Percentiles rank a stretch among this genome's conserved stretches.
phyloP scores from a whole-genome alignment of 2,888 invertebrate genomes.

The Anticlea derivata region DNA sequence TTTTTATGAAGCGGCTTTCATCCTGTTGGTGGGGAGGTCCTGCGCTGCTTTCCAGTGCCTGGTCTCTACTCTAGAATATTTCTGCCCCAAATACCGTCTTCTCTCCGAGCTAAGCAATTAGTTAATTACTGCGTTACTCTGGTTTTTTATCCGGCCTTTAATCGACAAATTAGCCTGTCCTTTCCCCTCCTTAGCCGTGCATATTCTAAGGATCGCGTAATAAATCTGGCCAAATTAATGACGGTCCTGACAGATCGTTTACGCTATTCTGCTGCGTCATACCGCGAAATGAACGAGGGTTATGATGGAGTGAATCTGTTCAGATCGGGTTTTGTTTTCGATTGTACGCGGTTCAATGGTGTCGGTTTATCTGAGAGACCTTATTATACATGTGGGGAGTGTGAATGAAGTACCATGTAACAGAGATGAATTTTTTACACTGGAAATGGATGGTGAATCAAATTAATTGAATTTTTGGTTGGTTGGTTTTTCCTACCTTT shows the following conservation, averaged over 20 bases:
- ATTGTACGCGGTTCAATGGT: constrained; percentile 18
- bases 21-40: too few species aligned
- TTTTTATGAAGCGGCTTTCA: too few species aligned
- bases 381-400: not conserved
- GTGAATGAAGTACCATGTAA: not conserved
- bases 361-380: constrained; percentile 16
- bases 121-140: too few species aligned
- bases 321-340: constrained; percentile 38
- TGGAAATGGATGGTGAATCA: too few species aligned
- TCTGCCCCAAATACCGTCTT: too few species aligned
- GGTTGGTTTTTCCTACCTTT: too few species aligned
- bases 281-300: constrained; percentile 60
- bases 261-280: constrained; percentile 71
- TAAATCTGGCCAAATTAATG: constrained; percentile 80
- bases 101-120: too few species aligned
- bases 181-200: constrained; percentile 31
- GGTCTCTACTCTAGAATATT: too few species aligned
- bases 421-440: not conserved
- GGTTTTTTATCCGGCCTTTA: not conserved
- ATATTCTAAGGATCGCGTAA: constrained; percentile 63
- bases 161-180: constrained; percentile 2
- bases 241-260: constrained; percentile 76
- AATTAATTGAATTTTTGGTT: too few species aligned
- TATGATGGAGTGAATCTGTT: constrained; percentile 47
- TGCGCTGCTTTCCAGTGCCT: too few species aligned